A percentile compares a stretch with the other conserved stretches of the same genome.
Evolutionary conservation across 2,113 vertebrate genomes (phyloP).

Genomic region (Pseudopodoces humilis): DNA sequence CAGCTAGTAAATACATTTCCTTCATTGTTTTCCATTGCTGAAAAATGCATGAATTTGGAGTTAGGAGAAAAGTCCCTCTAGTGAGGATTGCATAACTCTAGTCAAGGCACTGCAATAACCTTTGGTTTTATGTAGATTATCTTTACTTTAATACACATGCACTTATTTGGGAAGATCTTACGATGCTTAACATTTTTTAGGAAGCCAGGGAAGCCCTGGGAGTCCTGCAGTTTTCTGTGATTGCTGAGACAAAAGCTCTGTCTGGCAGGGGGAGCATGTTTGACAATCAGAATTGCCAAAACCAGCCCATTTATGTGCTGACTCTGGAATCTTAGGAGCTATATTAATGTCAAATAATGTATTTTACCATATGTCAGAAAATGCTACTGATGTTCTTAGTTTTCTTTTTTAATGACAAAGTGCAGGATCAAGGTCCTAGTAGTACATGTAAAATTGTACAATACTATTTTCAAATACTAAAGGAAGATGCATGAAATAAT

Average conservation of each 20-base stretch:
- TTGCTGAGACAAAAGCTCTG: background rate
- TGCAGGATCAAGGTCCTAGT: background rate
- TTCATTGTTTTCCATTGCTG: background rate
- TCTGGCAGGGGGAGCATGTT: background rate
- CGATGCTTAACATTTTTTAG: background rate
- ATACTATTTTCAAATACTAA: background rate
- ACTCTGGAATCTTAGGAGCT: background rate
- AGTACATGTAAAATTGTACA: background rate
- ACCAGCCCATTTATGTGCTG: background rate
- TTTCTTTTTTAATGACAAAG: background rate
- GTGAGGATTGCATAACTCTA: background rate
- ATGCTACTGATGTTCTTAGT: background rate
- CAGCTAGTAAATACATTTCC: background rate
- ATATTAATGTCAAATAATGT: background rate
- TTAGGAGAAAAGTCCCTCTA: background rate
- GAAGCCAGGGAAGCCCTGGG: background rate
- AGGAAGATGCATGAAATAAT: background rate
- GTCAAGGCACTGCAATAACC: background rate
- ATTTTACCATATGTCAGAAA: background rate
- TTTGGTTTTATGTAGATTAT: background rate
- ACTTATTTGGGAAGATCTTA: background rate
- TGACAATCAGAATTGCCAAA: background rate
- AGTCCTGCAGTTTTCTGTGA: background rate
- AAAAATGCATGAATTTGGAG: slow-evolving; percentile 4
- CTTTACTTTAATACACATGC: background rate